Evolutionary conservation across 1,140 invertebrate genomes (phyloP).

Genomic region (Papilio xuthus): DNA sequence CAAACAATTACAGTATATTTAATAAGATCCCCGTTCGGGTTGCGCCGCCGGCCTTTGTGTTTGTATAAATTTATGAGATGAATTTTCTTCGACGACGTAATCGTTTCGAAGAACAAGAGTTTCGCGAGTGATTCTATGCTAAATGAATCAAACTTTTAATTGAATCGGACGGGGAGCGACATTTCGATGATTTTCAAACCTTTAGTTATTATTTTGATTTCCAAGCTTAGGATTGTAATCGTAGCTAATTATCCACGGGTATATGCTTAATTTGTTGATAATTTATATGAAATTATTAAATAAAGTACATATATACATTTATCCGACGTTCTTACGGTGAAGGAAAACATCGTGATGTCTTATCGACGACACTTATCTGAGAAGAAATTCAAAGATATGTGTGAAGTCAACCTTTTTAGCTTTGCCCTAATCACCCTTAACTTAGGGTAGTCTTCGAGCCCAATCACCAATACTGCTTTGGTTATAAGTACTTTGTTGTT

Average conservation of each 20-base stretch:
- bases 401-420: too few relatives aligned
- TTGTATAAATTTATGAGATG: constrained; percentile 68
- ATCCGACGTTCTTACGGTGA: too few relatives aligned
- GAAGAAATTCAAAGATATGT: too few relatives aligned
- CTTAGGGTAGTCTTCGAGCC: too few relatives aligned
- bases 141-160: constrained; percentile 81
- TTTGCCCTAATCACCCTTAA: too few relatives aligned
- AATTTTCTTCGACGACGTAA: constrained; percentile 66
- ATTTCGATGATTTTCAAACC: constrained; percentile 58
- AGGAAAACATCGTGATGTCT: too few relatives aligned
- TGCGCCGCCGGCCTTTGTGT: constrained; percentile 47
- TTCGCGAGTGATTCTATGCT: constrained; percentile 68
- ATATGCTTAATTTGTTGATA: too few relatives aligned
- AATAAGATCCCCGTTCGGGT: constrained; percentile 39
- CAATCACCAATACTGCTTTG: too few relatives aligned
- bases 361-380: too few relatives aligned
- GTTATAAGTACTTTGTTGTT: too few relatives aligned
- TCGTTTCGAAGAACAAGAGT: constrained; percentile 65
- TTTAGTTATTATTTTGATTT: constrained; percentile 12
- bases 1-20: constrained; percentile 38
- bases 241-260: not conserved
- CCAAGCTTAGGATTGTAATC: not conserved
- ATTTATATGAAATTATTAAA: not conserved
- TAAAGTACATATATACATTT: too few relatives aligned
- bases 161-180: constrained; percentile 69